Evolutionary conservation across 2,113 vertebrate genomes (phyloP), one percentile per base, ranked within the genome.

Genomic region (Aegithalos caudatus): DNA sequence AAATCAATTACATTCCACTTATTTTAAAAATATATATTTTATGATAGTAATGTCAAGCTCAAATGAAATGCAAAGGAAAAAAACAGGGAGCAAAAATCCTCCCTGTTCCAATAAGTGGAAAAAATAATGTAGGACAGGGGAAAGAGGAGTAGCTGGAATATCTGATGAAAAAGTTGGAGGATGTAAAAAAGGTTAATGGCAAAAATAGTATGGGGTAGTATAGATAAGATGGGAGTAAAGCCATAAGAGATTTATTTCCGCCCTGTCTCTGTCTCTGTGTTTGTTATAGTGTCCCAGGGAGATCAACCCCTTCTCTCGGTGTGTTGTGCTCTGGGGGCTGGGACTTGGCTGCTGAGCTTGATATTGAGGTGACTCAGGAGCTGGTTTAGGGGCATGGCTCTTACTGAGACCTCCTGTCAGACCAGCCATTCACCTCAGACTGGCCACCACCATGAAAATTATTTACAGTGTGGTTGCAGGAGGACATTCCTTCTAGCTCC

Each of bases 381-480:
- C 37, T 81, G 28, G 9, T 86, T 81, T 48, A 44, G 91, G 51
- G 65, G n/a, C 54, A 51, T 1, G 0, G 81, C 87, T 90, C 85
- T 88, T 73, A 22, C 24, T 9, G 7, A 84, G 21, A 71, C 47
- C 37, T 78, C 73, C 25, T 91, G 82, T 18, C 44, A 70, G 67
- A 83, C 14, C 51, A 88, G 71, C 67, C 77, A 45, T 70, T 95
- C 67, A 38, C 77, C 92, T 94, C 71, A 88, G 80, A 45, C 57
- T 50, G 81, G 61, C 74, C 90, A 93, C 92, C 73, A 54, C 65
- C 58, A 86, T 66, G 64, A 28, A 86, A 71, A 72, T 93, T 95
- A 95, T 96, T 97, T 97, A 96, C 5, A 8, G 38, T 64, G 93
- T 86, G 94, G 86, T 94, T 89, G 54, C 81, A 82, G 45, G 60